Evolutionary conservation across 2,113 vertebrate species (phyloP).

Genomic region (Lagenorhynchus albirostris): DNA sequence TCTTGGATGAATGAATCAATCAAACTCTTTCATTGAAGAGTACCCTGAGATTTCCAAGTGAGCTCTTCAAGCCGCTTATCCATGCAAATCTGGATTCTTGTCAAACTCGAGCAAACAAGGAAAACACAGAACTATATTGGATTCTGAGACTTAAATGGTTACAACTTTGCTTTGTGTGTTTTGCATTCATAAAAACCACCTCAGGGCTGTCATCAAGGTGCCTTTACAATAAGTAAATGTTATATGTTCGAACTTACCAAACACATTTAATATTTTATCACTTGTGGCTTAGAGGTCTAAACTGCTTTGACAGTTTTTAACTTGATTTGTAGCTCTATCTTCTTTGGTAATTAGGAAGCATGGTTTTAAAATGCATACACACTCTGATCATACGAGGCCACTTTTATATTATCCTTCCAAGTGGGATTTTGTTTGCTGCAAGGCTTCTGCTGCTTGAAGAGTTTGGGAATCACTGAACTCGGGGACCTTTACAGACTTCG

Average conservation of each 20-base stretch:
- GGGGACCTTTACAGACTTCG: not conserved
- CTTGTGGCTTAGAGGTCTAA: not conserved
- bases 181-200: not conserved
- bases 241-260: not conserved
- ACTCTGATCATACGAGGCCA: not conserved
- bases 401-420: not conserved
- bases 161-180: not conserved
- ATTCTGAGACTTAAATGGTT: not conserved
- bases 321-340: not conserved
- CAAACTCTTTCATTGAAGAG: not conserved
- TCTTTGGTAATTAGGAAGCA: not conserved
- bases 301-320: not conserved
- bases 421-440: not conserved
- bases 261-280: conserved; percentile 1
- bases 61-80: not conserved
- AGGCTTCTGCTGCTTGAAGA: not conserved
- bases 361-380: not conserved
- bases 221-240: not conserved
- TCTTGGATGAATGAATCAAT: not conserved
- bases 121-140: not conserved
- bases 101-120: conserved; percentile 12
- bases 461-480: not conserved
- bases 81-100: not conserved
- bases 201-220: not conserved
- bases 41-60: not conserved